Evolutionary conservation across 2,113 vertebrate genomes (phyloP), one percentile per base, ranked within the genome.

Genomic region (Pogona vitticeps): DNA sequence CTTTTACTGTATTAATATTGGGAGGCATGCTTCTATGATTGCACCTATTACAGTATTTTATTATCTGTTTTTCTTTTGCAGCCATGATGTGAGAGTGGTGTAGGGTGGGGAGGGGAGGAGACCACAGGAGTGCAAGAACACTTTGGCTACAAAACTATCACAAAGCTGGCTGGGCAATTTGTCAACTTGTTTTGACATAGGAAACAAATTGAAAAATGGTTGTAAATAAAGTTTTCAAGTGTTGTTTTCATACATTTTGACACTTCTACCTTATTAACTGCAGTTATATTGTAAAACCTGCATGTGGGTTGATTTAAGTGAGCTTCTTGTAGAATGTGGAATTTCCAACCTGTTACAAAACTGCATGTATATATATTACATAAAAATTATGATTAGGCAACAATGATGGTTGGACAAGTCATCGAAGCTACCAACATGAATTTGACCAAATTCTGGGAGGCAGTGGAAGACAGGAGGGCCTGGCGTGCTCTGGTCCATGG

Each of bases 161-260:
- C 68, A 80, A 80, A 40, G 20, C 70, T 80, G 56, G 28, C 58
- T 17, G 9, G 58, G 70, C n/a, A 65, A 52, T 59, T 70, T 70
- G 75, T 85, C 63, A 56, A 26, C 20, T 13, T 63, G 21, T 63
- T 80, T 81, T 86, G 78, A 72, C 23, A 52, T 52, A 61, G 18
- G 26, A 75, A 81, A 40, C 58, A 52, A 78, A 79, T 59, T 38
- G 65, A 79, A 68, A 78, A 78, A 46, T 33, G 42, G 70, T 75
- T 65, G 68, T 46, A 81, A 80, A 86, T 61, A 61, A 73, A 80
- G 63, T 36, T 20, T 28, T 26, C 28, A 28, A 31, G 23, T 42
- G 33, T n/a, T 73, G 31, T 80, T 86, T 80, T 73, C 31, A 52
- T 79, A 75, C 38, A 40, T 75, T 73, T 75, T 68, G 72, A 63